phyloP scores from a whole-genome alignment of 2,888 invertebrate species.

The Andrena dorsata region DNA sequence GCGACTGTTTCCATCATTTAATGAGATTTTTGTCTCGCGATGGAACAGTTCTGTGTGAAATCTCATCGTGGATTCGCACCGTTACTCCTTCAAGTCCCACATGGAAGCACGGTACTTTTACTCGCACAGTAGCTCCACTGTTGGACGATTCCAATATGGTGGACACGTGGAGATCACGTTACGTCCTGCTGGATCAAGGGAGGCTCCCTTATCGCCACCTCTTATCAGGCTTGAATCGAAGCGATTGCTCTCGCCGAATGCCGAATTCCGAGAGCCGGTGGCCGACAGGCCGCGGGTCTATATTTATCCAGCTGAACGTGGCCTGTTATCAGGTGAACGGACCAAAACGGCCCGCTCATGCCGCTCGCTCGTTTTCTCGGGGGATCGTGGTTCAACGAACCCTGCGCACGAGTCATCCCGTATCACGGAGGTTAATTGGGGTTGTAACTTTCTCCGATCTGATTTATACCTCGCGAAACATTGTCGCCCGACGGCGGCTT shows the following conservation, averaged over 20 bases:
- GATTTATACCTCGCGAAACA: slow-evolving; percentile 65
- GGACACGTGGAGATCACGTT: background rate
- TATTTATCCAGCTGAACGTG: slow-evolving; percentile 37
- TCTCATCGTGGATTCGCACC: too few species aligned
- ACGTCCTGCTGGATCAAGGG: background rate
- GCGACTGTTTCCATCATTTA: too few species aligned
- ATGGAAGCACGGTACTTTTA: too few species aligned
- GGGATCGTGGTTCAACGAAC: slow-evolving; percentile 64
- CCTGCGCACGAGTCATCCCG: slow-evolving; percentile 63
- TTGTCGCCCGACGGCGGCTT: slow-evolving; percentile 54
- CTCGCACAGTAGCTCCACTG: too few species aligned
- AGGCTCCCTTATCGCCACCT: background rate
- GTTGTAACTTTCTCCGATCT: slow-evolving; percentile 70
- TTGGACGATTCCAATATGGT: too few species aligned
- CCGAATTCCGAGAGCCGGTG: background rate
- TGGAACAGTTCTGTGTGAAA: too few species aligned
- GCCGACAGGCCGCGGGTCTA: background rate
- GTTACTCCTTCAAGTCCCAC: too few species aligned
- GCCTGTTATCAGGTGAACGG: slow-evolving; percentile 62
- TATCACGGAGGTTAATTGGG: slow-evolving; percentile 71
- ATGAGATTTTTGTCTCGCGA: too few species aligned
- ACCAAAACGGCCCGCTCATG: slow-evolving; percentile 47
- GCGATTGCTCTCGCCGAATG: background rate
- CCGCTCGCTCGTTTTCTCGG: slow-evolving; percentile 46
- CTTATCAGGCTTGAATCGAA: background rate